Base-by-base conservation (phyloP, 2,888 invertebrate genomes). In the Dorcus parallelipipedus region DNA sequence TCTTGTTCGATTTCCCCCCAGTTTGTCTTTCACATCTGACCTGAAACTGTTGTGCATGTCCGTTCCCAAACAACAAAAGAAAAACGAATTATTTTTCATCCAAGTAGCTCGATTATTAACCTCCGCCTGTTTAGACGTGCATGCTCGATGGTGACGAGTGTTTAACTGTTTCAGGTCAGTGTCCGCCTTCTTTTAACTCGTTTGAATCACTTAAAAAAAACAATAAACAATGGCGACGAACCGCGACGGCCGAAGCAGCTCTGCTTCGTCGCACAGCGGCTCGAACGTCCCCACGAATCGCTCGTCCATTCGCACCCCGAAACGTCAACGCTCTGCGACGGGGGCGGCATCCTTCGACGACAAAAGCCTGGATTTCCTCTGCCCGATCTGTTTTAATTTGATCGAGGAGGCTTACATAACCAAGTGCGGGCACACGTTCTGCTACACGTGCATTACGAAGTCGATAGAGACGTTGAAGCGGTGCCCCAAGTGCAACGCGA, bases 351-450 rank as follows among this genome's bases (percentile, higher is more conserved):
- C 86, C n/a, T 82, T 86, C 48, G 84, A 84, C 50, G 69, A 69
- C n/a, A 70, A 69, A 62, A 67, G 63, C 23, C 50, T 60, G 2
- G 70, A 70, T 47, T 64, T 67, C n/a, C 62, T 65, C 9, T 70
- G 70, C 72, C 79, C 68, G 38, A 62, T 80, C 53, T 96, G 96
- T 79, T 91, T 94, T 78, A 91, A 93, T 76, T 80, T 92, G 49
- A 92, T 95, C 60, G 89, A 89, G 66, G 94, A 94, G 76, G 94
- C 95, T 0, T 89, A 93, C 77, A 93, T 95, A 71, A 95, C 95
- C 0, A 86, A 89, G 66, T 95, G 96, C 78, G 95, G 95, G 0
- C 95, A 96, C 76, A 94, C 94, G 1, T 96, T 93, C 80, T 96
- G 96, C 78, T 88, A 86, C 73, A 83, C 85, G 14, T 96, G 95